phyloP scores from a whole-genome alignment of 2,113 vertebrate genomes.

The crab-eating macaque (Macaca fascicularis) region DNA sequence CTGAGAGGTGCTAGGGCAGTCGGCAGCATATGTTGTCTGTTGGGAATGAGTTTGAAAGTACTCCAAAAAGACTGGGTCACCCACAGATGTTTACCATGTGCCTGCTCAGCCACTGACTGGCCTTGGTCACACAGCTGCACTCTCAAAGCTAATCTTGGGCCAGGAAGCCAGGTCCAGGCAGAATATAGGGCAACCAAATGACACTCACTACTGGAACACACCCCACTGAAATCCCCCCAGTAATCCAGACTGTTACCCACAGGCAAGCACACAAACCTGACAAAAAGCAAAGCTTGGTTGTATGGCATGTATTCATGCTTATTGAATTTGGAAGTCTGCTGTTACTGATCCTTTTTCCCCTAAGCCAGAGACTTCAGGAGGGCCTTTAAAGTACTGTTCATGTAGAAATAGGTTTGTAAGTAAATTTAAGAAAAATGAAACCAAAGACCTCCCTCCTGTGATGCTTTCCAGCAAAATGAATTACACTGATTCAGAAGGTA shows the following conservation, averaged over 20 bases:
- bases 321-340: background rate
- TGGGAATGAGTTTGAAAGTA: slow-evolving; percentile 39
- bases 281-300: background rate
- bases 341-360: background rate
- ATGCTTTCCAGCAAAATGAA: slow-evolving; percentile 8
- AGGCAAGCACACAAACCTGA: background rate
- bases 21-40: background rate
- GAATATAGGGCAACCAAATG: background rate
- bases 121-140: background rate
- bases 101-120: background rate
- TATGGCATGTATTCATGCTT: background rate
- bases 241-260: background rate
- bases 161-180: background rate
- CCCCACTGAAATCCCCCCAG: too few relatives aligned
- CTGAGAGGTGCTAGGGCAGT: background rate
- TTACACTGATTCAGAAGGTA: background rate
- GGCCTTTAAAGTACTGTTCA: slow-evolving; percentile 11
- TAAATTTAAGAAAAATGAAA: slow-evolving; percentile 30
- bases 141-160: background rate
- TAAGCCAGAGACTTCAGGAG: background rate
- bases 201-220: background rate
- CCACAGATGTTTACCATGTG: background rate
- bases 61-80: background rate
- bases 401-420: slow-evolving; percentile 25
- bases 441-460: background rate